Base-by-base conservation (phyloP, 2,888 invertebrate genomes). In the Physocephala rufipes region DNA sequence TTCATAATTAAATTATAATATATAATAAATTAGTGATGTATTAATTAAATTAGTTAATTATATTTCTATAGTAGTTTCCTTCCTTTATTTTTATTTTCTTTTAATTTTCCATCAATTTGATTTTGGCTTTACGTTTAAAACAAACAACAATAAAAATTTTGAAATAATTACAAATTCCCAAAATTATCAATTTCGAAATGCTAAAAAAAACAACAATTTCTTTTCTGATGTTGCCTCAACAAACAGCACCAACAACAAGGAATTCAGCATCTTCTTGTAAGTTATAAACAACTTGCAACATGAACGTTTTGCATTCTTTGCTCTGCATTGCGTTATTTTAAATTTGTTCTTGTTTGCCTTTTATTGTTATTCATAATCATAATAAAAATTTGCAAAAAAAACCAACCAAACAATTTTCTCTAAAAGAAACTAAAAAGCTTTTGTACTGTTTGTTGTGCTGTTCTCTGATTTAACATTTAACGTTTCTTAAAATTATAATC, bases 191-290 rank as follows among this genome's bases (percentile, higher is more conserved):
- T 3, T 65, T 65, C 30, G 19, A 30, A 65, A 65, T 65, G 49
- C 65, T 30, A 58, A 58, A 58, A 47, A 69, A 68, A 74, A 70
- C 74, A 74, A 76, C 69, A 43, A 26, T 73, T 73, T 71, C 51
- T 68, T 68, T 68, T 68, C 36, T 36, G 71, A 72, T 77, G 75
- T 78, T 78, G 78, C 74, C 76, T 67, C 76, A 74, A 86, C 90
- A 94, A 74, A 86, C 90, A 94, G 94, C 94, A 94, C 91, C 94
- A 94, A 88, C 95, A 95, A 89, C 94, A 94, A 87, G 94, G 94
- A 87, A 91, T 95, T 81, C 95, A 95, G 87, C 95, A 95, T 89
- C 91, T 95, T 89, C 91, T 95, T 91, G 95, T 95, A 91, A 93
- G 95, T 93, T 82, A 78, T 64, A 61, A 66, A 70, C 21, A 47